Conservation (phyloP, 2,888 invertebrate genomes). For the Pelosia muscerda region DNA sequence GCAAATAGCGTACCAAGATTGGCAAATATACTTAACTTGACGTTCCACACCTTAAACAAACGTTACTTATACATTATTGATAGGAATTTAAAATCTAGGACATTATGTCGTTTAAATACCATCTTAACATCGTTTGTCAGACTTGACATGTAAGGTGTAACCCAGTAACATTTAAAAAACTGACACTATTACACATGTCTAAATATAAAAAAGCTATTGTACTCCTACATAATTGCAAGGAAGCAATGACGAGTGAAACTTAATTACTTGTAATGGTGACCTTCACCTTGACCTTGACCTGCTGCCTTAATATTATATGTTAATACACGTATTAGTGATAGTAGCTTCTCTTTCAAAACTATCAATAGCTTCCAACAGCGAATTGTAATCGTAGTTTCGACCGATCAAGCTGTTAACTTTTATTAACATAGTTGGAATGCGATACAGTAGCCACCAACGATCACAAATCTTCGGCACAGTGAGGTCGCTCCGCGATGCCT, state of each 20-base stretch:
- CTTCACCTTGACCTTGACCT: not conserved
- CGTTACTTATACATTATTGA: slow-evolving; percentile 6
- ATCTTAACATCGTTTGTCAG: not conserved
- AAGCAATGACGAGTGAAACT: not conserved
- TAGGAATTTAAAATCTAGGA: slow-evolving; percentile 5
- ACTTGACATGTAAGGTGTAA: not conserved
- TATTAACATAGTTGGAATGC: too few species aligned
- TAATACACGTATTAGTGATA: too few species aligned
- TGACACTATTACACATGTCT: not conserved
- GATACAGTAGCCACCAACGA: too few species aligned
- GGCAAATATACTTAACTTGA: slow-evolving; percentile 8
- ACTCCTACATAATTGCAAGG: not conserved
- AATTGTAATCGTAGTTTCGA: too few species aligned
- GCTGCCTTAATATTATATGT: not conserved
- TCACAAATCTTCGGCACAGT: too few species aligned
- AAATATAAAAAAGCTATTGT: not conserved
- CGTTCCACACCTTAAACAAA: slow-evolving; percentile 4
- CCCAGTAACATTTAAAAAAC: not conserved
- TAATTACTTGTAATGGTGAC: not conserved
- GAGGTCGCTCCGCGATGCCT: too few species aligned
- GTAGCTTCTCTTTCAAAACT: not conserved
- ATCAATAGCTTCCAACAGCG: not conserved
- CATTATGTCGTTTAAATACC: not conserved
- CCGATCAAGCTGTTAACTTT: too few species aligned
- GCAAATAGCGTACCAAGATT: slow-evolving; percentile 4